Percentiles rank a stretch among this genome's conserved stretches.
These are phyloP conservation scores for Catocala fraxini DNA, from an alignment of 2,888 invertebrate species.

Conservation along the genomic window DNA sequence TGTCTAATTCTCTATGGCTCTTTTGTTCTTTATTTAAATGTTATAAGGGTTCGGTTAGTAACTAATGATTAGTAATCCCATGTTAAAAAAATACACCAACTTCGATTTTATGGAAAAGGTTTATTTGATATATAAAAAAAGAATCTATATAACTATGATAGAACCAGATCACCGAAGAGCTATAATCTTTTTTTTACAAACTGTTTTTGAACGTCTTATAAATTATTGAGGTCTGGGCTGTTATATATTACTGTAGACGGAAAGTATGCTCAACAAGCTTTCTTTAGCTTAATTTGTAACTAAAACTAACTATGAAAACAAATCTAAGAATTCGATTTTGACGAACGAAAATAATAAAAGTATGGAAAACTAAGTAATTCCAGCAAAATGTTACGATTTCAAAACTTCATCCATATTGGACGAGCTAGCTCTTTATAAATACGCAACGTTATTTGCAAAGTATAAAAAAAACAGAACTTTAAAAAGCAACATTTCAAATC, in stretches of 20 bases:
- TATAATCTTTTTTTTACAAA: conserved; percentile 57
- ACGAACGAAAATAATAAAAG: too few species aligned
- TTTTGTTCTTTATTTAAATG: conserved; percentile 45
- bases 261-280: not conserved
- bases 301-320: too few species aligned
- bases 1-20: conserved; percentile 59
- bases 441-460: too few species aligned
- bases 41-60: conserved; percentile 72
- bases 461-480: too few species aligned
- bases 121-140: conserved; percentile 83
- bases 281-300: too few species aligned
- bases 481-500: too few species aligned
- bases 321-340: too few species aligned
- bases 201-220: conserved; percentile 53
- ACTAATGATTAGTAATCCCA: conserved; percentile 84
- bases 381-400: too few species aligned
- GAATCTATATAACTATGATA: conserved; percentile 75
- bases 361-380: too few species aligned
- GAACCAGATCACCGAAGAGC: conserved; percentile 84
- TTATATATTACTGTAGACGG: conserved; percentile 43
- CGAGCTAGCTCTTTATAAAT: too few species aligned
- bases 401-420: too few species aligned
- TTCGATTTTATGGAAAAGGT: conserved; percentile 86
- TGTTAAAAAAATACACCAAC: conserved; percentile 87
- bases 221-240: conserved; percentile 42